These are phyloP conservation scores for Steinernema khuongi DNA, from an alignment of 1,140 invertebrate genomes.

Conservation along the genomic window DNA sequence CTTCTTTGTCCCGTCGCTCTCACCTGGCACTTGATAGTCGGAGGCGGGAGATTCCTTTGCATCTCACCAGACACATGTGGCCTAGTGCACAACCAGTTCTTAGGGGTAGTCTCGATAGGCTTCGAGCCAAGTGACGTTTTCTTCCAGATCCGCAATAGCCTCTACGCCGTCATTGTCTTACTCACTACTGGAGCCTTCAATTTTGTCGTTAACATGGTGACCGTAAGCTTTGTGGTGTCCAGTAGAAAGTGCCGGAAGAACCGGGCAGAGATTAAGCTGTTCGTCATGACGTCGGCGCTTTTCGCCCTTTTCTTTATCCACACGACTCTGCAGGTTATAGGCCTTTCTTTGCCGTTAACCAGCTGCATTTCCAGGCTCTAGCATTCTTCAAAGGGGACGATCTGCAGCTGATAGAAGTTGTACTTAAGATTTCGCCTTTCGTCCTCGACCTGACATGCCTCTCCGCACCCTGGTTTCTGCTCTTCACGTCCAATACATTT, in stretches of 20 bases:
- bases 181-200: not conserved
- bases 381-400: not conserved
- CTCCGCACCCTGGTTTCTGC: not conserved
- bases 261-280: not conserved
- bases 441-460: not conserved
- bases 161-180: not conserved
- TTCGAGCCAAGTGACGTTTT: not conserved
- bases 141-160: not conserved
- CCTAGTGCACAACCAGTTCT: not conserved
- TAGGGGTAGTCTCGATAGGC: not conserved
- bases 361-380: too few relatives aligned
- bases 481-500: not conserved
- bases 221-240: not conserved
- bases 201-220: not conserved
- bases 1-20: not conserved
- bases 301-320: not conserved
- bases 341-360: too few relatives aligned
- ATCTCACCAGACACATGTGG: not conserved
- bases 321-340: too few relatives aligned
- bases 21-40: not conserved
- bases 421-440: not conserved
- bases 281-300: not conserved
- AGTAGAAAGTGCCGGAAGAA: not conserved
- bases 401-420: not conserved
- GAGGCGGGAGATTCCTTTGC: not conserved